These are phyloP conservation scores for Pseudocheirus occidentalis DNA, from an alignment of 2,797 vertebrate species.

Conservation along the genomic window DNA sequence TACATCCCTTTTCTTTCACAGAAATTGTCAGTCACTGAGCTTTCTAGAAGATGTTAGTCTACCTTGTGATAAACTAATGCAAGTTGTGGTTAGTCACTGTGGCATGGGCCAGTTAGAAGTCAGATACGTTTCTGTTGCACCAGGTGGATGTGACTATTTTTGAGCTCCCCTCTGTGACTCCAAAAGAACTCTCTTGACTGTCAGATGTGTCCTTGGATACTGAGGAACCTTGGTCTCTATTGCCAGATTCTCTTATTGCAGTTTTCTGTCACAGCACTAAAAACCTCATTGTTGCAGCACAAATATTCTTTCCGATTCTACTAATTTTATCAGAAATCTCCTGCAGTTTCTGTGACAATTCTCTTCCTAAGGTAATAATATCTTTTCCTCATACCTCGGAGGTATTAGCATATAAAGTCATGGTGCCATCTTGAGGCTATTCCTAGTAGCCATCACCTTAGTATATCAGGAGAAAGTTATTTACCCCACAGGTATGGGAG, in stretches of 20 bases:
- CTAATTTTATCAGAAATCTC: neutral
- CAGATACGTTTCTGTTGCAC: neutral
- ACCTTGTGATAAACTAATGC: neutral
- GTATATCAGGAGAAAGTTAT: neutral
- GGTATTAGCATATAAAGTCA: neutral
- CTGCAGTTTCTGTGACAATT: neutral
- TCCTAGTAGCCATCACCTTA: neutral
- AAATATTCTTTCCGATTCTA: neutral
- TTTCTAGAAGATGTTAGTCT: neutral
- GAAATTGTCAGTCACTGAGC: neutral
- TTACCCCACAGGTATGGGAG: neutral
- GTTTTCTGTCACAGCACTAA: neutral
- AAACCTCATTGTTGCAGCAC: neutral
- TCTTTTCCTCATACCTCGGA: neutral
- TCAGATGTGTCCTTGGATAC: neutral
- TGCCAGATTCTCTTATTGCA: neutral
- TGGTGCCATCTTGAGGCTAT: conserved; percentile 63
- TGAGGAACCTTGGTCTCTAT: neutral
- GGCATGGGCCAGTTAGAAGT: neutral
- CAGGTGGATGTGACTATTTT: neutral
- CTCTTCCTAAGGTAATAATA: neutral
- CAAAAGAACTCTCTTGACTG: neutral
- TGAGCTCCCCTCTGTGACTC: neutral
- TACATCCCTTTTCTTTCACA: neutral
- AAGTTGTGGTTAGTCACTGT: neutral